These are phyloP conservation scores for Myotis davidii DNA, from an alignment of 2,113 vertebrate genomes.

Conservation along the genomic window DNA sequence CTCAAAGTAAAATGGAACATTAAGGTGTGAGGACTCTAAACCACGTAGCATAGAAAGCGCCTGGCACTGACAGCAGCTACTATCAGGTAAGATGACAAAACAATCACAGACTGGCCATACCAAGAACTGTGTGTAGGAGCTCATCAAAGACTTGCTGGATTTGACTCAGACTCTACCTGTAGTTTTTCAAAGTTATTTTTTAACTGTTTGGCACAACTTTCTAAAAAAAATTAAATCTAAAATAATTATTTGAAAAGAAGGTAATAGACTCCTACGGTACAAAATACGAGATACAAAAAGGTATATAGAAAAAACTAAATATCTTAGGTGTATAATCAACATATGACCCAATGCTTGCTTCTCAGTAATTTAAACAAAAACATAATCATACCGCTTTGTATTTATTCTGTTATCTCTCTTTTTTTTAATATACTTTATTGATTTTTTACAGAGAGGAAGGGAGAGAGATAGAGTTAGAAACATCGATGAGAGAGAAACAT, in stretches of 20 bases:
- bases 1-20: background rate
- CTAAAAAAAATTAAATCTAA: constrained; percentile 4
- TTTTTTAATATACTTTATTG: too few species aligned
- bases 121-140: background rate
- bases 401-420: background rate
- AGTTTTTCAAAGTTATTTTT: background rate
- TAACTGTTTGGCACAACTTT: background rate
- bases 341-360: background rate
- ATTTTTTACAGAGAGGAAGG: too few species aligned
- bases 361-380: constrained; percentile 27
- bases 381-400: background rate
- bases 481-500: too few species aligned
- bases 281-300: background rate
- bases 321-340: background rate
- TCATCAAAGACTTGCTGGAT: background rate
- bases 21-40: background rate
- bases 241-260: background rate
- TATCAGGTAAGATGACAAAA: background rate
- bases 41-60: background rate
- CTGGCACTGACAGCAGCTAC: background rate
- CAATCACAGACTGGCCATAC: fast-evolving
- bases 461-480: too few species aligned
- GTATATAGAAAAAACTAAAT: background rate
- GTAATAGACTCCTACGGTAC: background rate
- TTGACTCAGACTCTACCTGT: background rate